A percentile compares a stretch with the other conserved stretches of the same genome.
These are phyloP conservation scores for Lagodon rhomboides DNA, from an alignment of 2,797 vertebrate species.

Conservation along the genomic window DNA sequence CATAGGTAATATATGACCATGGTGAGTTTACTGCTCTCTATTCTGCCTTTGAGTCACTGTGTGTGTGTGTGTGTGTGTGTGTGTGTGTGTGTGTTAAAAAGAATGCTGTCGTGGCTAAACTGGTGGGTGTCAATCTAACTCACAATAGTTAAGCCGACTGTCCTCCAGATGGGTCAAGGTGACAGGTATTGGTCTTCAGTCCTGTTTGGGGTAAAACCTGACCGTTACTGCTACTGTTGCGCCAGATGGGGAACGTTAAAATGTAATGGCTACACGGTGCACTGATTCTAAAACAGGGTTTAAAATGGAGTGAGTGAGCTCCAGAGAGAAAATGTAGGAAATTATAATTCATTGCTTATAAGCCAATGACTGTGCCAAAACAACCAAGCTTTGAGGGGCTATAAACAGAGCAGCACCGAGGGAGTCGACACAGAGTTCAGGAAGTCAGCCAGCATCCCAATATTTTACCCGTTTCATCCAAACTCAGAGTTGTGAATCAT, in stretches of 20 bases:
- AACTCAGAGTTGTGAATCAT: constrained; percentile 52
- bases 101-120: not conserved
- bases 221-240: constrained; percentile 31
- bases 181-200: not conserved
- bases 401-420: constrained; percentile 52
- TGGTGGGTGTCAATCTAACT: not conserved
- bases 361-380: constrained; percentile 62
- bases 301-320: constrained; percentile 41
- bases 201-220: not conserved
- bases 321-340: constrained; percentile 49
- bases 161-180: not conserved
- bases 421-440: constrained; percentile 59
- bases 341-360: constrained; percentile 57
- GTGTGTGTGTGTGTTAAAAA: not conserved
- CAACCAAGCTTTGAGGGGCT: constrained; percentile 59
- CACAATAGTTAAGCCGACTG: not conserved
- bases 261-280: constrained; percentile 17
- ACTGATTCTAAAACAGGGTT: constrained; percentile 47
- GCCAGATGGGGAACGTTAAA: constrained; percentile 52
- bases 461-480: constrained; percentile 49
- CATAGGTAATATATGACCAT: not conserved
- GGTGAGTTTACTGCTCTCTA: not conserved
- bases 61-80: not conserved
- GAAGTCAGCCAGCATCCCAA: constrained; percentile 45
- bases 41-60: not conserved